Base-by-base conservation (phyloP, 2,113 vertebrate species). In the Trichechus manatus region DNA sequence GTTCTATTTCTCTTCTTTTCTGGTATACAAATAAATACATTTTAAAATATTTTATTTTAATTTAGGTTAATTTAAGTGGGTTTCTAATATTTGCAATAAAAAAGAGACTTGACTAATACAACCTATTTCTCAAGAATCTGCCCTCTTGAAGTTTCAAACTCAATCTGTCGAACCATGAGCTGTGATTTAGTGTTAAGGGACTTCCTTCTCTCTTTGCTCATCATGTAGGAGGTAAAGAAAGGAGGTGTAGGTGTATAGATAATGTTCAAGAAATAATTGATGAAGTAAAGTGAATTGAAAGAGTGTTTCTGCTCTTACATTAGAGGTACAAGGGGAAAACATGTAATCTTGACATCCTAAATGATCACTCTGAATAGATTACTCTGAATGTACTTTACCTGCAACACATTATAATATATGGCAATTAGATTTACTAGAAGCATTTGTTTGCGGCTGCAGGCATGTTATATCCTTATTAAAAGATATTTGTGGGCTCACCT, bases 341-440 rank as follows among this genome's bases (percentile, higher is more conserved):
- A 44, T 59, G 61, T 22, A 36, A 61, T 13, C n/a, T 72, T 75
- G 63, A 66, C 9, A 74, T 61, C 61, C 39, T 68, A 63, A 87
- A 83, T 87, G 20, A 83, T 70, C 39, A 70, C 68, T 78, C 70
- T 75, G 70, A 88, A 80, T 74, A 39, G 23, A 87, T 78, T 33
- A 82, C 56, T 70, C 53, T 85, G 78, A 91, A 80, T 89, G 36
- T 29, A 23, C 80, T 89, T 89, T 92, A 79, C 78, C 27, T 89
- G 84, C 66, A 64, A 64, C 84, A 80, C 10, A 66, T 59, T 85
- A 53, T 56, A 17, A 23, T 36, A 33, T 47, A 42, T 70, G 42
- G 42, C 25, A 47, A 33, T 31, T 80, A 91, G n/a, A 74, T 87
- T 88, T 95, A n/a, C 79, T 59, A 59, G n/a, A 80, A 84, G 31